Percentiles rank a stretch among this genome's conserved stretches.
phyloP scores from a whole-genome alignment of 2,113 vertebrate species.

The Bufo gargarizans region DNA sequence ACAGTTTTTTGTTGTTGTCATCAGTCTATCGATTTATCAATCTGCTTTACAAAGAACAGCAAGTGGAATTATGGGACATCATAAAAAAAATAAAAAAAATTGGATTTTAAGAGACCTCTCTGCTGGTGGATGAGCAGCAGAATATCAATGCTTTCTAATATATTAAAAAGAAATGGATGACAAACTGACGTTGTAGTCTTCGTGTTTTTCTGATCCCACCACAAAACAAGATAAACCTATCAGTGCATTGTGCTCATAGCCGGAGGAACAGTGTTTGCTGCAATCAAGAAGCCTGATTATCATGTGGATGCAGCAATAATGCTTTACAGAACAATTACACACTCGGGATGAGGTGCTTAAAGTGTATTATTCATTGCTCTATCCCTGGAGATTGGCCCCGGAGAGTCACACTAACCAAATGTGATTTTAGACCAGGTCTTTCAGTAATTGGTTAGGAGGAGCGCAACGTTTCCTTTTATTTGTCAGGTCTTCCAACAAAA shows the following conservation, averaged over 20 bases:
- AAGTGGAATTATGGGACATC: neutral
- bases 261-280: neutral
- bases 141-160: neutral
- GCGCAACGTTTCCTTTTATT: constrained; percentile 5
- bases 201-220: neutral
- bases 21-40: neutral
- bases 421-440: neutral
- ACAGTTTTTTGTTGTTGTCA: neutral
- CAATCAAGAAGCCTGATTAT: neutral
- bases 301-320: constrained; percentile 8
- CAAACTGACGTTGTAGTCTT: too few species aligned
- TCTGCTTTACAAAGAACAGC: neutral
- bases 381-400: neutral
- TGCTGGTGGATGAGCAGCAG: neutral
- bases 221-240: too few species aligned
- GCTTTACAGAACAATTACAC: neutral
- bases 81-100: neutral
- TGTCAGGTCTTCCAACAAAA: neutral
- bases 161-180: neutral
- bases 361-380: neutral
- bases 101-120: neutral
- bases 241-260: neutral
- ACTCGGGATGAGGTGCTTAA: constrained; percentile 13
- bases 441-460: constrained; percentile 12
- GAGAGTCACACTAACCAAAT: constrained; percentile 7